Evolutionary conservation across 2,113 vertebrate species (phyloP).

Genomic region (Hystrix cristata): DNA sequence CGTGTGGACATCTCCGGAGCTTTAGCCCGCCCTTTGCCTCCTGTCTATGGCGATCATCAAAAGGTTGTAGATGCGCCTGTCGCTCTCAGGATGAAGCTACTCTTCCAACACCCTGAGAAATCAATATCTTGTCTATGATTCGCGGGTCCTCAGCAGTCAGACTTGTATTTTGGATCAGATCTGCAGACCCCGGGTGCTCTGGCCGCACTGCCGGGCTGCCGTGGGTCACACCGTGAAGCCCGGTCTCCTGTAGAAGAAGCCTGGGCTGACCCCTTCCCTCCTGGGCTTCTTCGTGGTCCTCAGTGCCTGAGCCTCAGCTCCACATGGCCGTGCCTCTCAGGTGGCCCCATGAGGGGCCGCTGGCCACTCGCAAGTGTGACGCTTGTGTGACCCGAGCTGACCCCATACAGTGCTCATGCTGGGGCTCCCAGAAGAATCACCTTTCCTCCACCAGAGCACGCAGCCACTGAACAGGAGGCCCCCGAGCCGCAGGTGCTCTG

Average conservation of each 20-base stretch:
- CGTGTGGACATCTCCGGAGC: accelerated
- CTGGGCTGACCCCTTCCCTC: accelerated
- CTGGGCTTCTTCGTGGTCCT: background rate
- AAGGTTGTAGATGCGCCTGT: accelerated
- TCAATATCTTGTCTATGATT: background rate
- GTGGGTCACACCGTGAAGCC: accelerated
- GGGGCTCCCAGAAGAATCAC: background rate
- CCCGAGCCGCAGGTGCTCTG: too few species aligned
- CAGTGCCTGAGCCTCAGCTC: background rate
- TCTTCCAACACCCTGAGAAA: background rate
- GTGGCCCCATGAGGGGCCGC: background rate
- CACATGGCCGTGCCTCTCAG: background rate
- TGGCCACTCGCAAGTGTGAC: too few species aligned
- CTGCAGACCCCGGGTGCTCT: background rate
- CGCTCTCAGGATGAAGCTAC: background rate
- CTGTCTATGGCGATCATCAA: background rate
- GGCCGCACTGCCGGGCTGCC: background rate
- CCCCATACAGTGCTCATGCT: accelerated
- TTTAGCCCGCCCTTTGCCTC: accelerated
- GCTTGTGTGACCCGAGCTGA: background rate
- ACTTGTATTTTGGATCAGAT: background rate
- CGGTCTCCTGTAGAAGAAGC: too few species aligned
- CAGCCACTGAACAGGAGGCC: background rate
- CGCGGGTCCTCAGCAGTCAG: background rate
- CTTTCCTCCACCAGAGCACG: background rate